A percentile compares a stretch with the other conserved stretches of the same genome.
These are phyloP conservation scores for Nesidiocoris tenuis DNA, from an alignment of 2,888 invertebrate genomes.

Conservation along the genomic window DNA sequence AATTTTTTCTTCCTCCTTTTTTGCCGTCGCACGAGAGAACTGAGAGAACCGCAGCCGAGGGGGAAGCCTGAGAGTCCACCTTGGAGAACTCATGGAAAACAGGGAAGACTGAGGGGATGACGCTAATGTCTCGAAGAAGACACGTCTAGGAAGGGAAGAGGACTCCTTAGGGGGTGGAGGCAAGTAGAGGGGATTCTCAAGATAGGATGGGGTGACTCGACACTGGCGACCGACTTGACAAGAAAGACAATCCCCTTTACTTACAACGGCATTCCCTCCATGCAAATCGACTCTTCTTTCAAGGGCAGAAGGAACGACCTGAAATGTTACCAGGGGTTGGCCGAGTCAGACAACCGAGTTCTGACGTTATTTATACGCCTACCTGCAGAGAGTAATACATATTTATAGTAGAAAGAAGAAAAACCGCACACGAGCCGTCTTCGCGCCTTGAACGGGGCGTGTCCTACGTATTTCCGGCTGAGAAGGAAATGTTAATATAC, in stretches of 20 bases:
- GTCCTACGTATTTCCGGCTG: neutral
- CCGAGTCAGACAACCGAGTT: neutral
- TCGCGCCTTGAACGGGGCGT: neutral
- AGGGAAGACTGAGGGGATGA: conserved; percentile 5
- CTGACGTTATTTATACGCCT: conserved; percentile 7
- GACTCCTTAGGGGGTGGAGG: neutral
- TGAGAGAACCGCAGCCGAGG: neutral
- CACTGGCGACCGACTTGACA: neutral
- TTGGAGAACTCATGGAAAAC: neutral
- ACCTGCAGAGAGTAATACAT: conserved; percentile 22
- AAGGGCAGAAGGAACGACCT: neutral
- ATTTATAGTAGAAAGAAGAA: conserved; percentile 24
- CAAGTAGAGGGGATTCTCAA: no score
- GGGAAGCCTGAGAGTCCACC: neutral
- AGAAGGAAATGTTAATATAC: neutral
- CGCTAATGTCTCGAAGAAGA: conserved; percentile 23
- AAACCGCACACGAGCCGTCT: neutral
- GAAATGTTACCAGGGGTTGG: no score
- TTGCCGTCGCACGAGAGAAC: neutral
- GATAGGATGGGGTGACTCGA: neutral
- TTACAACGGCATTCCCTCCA: conserved; percentile 1
- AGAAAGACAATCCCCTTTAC: conserved; percentile 14
- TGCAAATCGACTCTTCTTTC: conserved; percentile 28
- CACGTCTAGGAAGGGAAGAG: conserved; percentile 2
- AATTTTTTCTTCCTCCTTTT: neutral